phyloP scores from a whole-genome alignment of 2,888 invertebrate genomes.

The Hirtodrosophila trivittata region DNA sequence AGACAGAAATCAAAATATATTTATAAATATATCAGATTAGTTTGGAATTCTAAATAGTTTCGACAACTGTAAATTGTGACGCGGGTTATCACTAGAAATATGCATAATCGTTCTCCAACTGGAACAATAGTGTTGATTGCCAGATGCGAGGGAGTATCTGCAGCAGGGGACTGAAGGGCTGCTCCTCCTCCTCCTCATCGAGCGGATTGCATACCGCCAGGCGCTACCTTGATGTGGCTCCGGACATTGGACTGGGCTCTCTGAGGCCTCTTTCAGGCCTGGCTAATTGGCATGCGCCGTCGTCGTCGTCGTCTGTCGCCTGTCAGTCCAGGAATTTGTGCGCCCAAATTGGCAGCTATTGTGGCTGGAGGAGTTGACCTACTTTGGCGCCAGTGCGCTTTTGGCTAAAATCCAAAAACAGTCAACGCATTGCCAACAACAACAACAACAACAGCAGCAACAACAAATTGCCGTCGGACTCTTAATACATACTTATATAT shows the following conservation, averaged over 20 bases:
- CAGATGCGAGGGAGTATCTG: neutral
- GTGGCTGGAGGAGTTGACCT: constrained; percentile 65
- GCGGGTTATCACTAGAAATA: neutral
- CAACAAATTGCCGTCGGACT: constrained; percentile 48
- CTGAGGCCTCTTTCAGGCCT: constrained; percentile 21
- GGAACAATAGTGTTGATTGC: constrained; percentile 14
- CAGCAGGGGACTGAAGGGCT: neutral
- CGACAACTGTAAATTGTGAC: constrained; percentile 22
- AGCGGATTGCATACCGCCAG: too few species aligned
- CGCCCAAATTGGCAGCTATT: constrained; percentile 76
- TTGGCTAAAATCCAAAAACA: constrained; percentile 74
- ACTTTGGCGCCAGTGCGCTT: constrained; percentile 72
- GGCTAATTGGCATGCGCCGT: constrained; percentile 72
- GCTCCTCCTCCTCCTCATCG: too few species aligned
- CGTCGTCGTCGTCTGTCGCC: constrained; percentile 56
- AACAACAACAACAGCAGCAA: constrained; percentile 37
- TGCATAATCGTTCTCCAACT: neutral
- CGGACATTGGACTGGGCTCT: too few species aligned
- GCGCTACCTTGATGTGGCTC: too few species aligned
- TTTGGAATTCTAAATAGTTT: neutral
- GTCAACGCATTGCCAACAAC: constrained; percentile 42
- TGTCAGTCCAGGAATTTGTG: constrained; percentile 73
- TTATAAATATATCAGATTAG: neutral
- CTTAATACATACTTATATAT: constrained; percentile 19
- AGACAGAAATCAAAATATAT: constrained; percentile 1